Base-by-base conservation (phyloP, 2,797 vertebrate species). In the Gephyroberyx darwinii region DNA sequence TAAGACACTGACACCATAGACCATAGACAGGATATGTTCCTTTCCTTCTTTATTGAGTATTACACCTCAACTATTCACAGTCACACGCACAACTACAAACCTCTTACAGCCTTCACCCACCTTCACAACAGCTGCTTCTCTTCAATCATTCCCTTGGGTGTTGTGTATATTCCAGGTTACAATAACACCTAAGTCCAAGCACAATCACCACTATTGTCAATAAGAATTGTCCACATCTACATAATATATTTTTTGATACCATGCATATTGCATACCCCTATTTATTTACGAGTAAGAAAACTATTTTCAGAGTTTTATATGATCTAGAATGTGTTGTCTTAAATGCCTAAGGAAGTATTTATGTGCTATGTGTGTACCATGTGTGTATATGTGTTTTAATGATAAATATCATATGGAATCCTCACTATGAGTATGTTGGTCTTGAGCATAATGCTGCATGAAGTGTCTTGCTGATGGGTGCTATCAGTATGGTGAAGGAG, bases 401-500 rank as follows among this genome's bases (percentile, higher is more conserved):
- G 83, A 89, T 84, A 71, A 88, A 60, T 84, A 89, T 64, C 82
- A 87, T 85, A 71, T 69, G 71, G 83, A 79, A 85, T 83, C 63
- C 80, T 77, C 78, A 88, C 78, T 83, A 79, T 56, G 79, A 91
- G 78, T 82, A 82, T 85, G 89, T 87, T 86, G 83, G 85, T 86
- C 80, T 86, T 89, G 85, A 85, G 83, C 89, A 86, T 86, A 86
- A 90, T 5, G 65, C 80, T 92, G 92, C 92, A 93, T 94, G 92
- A 88, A 71, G 79, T 89, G 86, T 92, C 86, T 90, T 90, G 90
- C 85, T 86, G 90, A 87, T 75, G 89, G 93, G 93, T 93, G 94
- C 93, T 93, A 93, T 93, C 91, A 93, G 93, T 92, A 90, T 84
- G 93, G 94, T 94, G 93, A 93, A 87, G 93, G 88, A 87, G 90